phyloP scores from a whole-genome alignment of 2,113 vertebrate genomes.

The Phrynosoma blainvillii region DNA sequence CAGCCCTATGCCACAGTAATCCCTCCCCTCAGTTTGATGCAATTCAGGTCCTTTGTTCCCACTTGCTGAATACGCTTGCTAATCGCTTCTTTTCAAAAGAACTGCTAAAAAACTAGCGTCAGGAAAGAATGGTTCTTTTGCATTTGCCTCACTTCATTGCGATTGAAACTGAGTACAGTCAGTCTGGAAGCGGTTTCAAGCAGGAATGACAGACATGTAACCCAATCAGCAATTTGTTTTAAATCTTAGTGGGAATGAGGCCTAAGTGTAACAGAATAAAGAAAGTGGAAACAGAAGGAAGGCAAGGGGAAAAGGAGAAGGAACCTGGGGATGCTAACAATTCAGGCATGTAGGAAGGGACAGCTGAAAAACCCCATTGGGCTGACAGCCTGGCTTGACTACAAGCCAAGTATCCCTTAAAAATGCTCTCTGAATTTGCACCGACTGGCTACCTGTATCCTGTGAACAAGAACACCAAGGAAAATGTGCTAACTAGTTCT shows the following conservation, averaged over 20 bases:
- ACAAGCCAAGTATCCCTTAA: conserved; percentile 48
- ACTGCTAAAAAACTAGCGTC: too few species aligned
- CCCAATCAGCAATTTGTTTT: too few species aligned
- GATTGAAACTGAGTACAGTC: too few species aligned
- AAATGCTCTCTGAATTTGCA: conserved; percentile 49
- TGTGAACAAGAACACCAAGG: conserved; percentile 54
- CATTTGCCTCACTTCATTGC: too few species aligned
- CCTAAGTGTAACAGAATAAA: not conserved
- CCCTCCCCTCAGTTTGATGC: too few species aligned
- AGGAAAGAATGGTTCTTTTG: too few species aligned
- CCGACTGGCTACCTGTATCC: conserved; percentile 58
- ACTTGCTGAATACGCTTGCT: too few species aligned
- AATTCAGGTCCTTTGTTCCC: too few species aligned
- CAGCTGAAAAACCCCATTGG: not conserved
- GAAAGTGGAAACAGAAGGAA: not conserved
- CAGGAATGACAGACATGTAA: too few species aligned
- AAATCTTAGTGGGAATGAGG: not conserved
- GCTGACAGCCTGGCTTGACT: not conserved
- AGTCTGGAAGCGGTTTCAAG: too few species aligned
- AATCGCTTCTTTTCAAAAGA: too few species aligned
- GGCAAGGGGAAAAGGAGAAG: not conserved
- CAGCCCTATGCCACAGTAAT: too few species aligned
- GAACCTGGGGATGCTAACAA: not conserved
- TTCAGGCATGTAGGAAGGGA: not conserved
- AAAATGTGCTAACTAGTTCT: conserved; percentile 64